Evolutionary conservation across 1,140 invertebrate species (phyloP).

Genomic region (Ceratoteleas bidentatus): DNA sequence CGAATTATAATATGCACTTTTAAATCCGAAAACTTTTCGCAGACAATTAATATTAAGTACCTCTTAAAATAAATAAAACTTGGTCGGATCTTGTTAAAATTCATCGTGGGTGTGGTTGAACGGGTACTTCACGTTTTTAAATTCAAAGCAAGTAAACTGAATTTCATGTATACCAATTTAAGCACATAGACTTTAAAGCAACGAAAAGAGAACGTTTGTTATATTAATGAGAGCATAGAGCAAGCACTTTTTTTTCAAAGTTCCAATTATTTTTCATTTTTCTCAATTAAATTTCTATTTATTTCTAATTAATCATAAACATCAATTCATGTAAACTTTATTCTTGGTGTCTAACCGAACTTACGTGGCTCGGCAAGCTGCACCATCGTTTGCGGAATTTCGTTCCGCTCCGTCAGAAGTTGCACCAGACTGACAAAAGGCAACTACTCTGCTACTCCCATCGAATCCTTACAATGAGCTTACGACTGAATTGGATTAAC

Average conservation of each 20-base stretch:
- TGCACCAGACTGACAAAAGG: constrained; percentile 60
- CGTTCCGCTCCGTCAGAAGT: constrained; percentile 33
- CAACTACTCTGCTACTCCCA: constrained; percentile 15
- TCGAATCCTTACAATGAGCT: constrained; percentile 64
- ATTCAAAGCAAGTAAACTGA: constrained; percentile 22
- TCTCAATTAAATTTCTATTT: no score
- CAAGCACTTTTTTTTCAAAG: no score
- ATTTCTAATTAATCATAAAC: no score
- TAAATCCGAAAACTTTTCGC: neutral
- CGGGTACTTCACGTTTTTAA: constrained; percentile 16
- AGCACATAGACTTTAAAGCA: no score
- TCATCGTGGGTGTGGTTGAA: neutral
- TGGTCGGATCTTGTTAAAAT: neutral
- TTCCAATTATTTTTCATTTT: no score
- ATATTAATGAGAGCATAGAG: no score
- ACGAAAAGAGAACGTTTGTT: no score
- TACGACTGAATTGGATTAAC: constrained; percentile 70
- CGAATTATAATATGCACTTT: neutral
- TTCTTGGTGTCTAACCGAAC: constrained; percentile 11
- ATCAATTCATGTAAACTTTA: no score
- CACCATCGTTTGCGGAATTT: constrained; percentile 57
- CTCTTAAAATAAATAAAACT: constrained; percentile 7
- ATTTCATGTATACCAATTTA: no score
- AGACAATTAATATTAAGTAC: constrained; percentile 21
- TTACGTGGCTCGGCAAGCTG: constrained; percentile 51